Conservation (phyloP, 2,797 vertebrate species). For the Naso thynnoides region DNA sequence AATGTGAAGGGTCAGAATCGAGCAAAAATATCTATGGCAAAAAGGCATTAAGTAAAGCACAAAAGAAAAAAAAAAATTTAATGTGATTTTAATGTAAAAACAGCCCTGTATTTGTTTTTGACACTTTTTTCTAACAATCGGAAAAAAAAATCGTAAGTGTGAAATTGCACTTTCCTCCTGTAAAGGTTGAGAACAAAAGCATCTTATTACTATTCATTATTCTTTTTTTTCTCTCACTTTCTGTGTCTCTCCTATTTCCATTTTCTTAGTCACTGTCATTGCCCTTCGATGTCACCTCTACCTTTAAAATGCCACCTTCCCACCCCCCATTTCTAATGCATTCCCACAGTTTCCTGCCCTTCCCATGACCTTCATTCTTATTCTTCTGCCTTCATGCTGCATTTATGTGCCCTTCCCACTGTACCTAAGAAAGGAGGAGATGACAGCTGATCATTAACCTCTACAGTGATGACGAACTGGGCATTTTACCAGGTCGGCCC, state of each 20-base stretch:
- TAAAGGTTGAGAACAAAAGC: neutral
- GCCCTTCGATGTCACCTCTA: conserved; percentile 31
- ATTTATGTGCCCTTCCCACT: conserved; percentile 12
- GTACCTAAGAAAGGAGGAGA: conserved; percentile 8
- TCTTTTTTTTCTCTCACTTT: conserved; percentile 1
- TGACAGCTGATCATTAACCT: conserved; percentile 34
- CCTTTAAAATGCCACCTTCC: conserved; percentile 29
- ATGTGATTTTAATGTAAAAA: neutral
- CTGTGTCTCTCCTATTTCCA: neutral
- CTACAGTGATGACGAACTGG: conserved; percentile 12
- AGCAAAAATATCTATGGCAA: neutral
- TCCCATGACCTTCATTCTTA: neutral
- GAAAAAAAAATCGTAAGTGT: neutral
- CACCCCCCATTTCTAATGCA: neutral
- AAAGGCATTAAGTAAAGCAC: no score
- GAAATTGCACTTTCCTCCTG: no score
- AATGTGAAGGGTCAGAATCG: conserved; percentile 23
- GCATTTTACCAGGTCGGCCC: conserved; percentile 14
- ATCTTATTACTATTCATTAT: conserved; percentile 1
- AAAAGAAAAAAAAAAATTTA: no score
- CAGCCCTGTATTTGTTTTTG: neutral
- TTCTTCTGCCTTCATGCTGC: neutral
- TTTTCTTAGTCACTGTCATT: conserved; percentile 2
- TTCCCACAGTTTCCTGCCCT: conserved; percentile 8
- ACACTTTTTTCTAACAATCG: neutral